These are phyloP conservation scores for Okapia johnstoni DNA, from an alignment of 2,113 vertebrate genomes.

Conservation along the genomic window DNA sequence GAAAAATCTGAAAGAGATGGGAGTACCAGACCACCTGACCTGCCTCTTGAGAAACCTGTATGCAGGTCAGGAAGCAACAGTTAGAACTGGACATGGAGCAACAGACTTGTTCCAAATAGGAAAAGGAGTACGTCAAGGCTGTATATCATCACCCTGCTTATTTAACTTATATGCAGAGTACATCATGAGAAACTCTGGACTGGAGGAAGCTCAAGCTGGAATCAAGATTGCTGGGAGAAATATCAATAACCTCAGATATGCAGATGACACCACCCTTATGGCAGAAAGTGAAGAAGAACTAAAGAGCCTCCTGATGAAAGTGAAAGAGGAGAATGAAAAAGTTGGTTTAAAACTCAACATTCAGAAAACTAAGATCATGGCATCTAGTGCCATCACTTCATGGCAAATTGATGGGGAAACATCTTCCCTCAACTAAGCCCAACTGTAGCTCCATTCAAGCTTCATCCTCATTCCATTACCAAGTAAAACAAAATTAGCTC, in stretches of 20 bases:
- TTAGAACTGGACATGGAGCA: neutral
- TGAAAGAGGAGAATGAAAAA: neutral
- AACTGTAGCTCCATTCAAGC: neutral
- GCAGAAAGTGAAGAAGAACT: neutral
- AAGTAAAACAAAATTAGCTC: neutral
- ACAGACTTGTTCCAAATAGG: neutral
- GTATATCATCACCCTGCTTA: neutral
- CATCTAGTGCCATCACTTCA: neutral
- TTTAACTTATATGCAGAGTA: neutral
- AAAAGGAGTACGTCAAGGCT: neutral
- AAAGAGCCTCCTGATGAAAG: neutral
- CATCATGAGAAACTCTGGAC: fast-evolving
- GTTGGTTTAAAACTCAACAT: neutral
- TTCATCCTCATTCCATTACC: neutral
- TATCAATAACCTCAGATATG: neutral
- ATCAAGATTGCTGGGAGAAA: neutral
- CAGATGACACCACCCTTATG: neutral
- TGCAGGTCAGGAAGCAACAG: neutral
- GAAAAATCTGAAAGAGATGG: neutral
- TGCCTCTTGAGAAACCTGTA: neutral
- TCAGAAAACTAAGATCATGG: neutral
- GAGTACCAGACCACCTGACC: neutral
- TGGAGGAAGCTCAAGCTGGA: neutral
- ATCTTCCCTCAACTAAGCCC: neutral
- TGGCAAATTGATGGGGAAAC: neutral